A percentile compares a stretch with the other conserved stretches of the same genome.
phyloP scores from a whole-genome alignment of 92 coral and sea anemone genomes.

The Umimayanthus chanpuru region DNA sequence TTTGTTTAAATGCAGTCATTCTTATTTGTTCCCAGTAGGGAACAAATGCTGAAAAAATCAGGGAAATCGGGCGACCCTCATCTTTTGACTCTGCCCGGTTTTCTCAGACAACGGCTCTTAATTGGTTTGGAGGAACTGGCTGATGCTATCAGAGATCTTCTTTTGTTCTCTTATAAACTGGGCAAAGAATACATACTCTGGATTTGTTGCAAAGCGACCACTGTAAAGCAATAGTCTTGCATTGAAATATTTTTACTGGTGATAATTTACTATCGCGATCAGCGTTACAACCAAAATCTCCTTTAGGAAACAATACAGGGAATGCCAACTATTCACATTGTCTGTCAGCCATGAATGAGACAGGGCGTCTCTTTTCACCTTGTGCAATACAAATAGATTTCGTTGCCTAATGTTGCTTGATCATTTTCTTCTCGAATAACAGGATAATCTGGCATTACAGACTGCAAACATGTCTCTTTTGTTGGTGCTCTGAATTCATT shows the following conservation, averaged over 20 bases:
- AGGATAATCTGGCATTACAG: slow-evolving; percentile 62
- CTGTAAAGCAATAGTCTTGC: slow-evolving; percentile 60
- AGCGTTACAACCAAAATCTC: slow-evolving; percentile 57
- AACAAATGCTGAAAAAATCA: too few species aligned
- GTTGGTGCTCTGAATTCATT: slow-evolving; percentile 57
- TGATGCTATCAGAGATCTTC: slow-evolving; percentile 59
- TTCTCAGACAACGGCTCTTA: too few species aligned
- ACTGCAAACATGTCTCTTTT: slow-evolving; percentile 64
- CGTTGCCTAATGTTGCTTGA: slow-evolving; percentile 46
- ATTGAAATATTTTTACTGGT: slow-evolving; percentile 60
- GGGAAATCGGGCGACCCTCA: too few species aligned
- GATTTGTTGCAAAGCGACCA: slow-evolving; percentile 65
- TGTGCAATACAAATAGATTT: slow-evolving; percentile 50
- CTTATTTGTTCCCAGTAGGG: too few species aligned
- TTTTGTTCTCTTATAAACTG: slow-evolving; percentile 67
- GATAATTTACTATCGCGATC: slow-evolving; percentile 45
- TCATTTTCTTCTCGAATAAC: slow-evolving; percentile 30
- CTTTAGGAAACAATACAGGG: slow-evolving; percentile 74
- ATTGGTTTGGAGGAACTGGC: too few species aligned
- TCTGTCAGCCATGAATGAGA: slow-evolving; percentile 51
- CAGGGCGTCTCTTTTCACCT: slow-evolving; percentile 60
- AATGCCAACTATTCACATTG: slow-evolving; percentile 54
- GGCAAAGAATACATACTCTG: slow-evolving; percentile 69
- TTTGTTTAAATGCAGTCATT: too few species aligned
- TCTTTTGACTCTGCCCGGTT: too few species aligned